Evolutionary conservation across 1,140 invertebrate species (phyloP).

Genomic region (Zophobas morio): DNA sequence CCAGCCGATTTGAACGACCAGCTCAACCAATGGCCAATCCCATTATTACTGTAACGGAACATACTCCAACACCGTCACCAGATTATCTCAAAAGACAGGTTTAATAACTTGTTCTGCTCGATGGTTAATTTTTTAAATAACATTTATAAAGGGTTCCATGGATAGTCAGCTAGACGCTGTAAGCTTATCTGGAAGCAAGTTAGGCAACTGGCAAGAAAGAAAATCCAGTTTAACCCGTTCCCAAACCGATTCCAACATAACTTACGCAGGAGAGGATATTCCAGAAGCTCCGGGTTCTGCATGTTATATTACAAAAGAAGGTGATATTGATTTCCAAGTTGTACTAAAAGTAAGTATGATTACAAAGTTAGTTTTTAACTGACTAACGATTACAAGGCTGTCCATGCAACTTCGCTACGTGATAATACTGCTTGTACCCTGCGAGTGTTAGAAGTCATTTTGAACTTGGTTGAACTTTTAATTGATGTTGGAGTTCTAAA

Average conservation of each 20-base stretch:
- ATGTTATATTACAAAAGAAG: conserved; percentile 95
- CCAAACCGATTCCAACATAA: conserved; percentile 95
- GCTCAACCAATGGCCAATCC: conserved; percentile 78
- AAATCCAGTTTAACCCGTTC: conserved; percentile 86
- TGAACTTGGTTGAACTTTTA: conserved; percentile 91
- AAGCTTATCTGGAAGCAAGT: conserved; percentile 75
- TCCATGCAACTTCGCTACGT: conserved; percentile 87
- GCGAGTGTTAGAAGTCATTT: conserved; percentile 89
- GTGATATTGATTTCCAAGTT: conserved; percentile 92
- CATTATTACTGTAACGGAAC: conserved; percentile 96
- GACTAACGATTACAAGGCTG: conserved; percentile 73
- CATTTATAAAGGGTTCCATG: conserved; percentile 76
- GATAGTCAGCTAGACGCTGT: conserved; percentile 85
- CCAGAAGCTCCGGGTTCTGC: conserved; percentile 91
- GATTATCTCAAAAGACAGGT: conserved; percentile 86
- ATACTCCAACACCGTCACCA: conserved; percentile 90
- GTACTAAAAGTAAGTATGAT: conserved; percentile 83
- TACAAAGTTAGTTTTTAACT: conserved; percentile 13
- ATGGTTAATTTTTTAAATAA: conserved; percentile 3
- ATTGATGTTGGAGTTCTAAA: conserved; percentile 90
- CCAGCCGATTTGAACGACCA: conserved; percentile 60
- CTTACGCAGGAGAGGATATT: conserved; percentile 84
- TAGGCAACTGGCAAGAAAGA: conserved; percentile 73
- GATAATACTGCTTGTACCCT: conserved; percentile 84
- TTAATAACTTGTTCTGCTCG: conserved; percentile 50